Evolutionary conservation across 2,888 invertebrate species (phyloP).

Genomic region (Hemithea aestivaria): DNA sequence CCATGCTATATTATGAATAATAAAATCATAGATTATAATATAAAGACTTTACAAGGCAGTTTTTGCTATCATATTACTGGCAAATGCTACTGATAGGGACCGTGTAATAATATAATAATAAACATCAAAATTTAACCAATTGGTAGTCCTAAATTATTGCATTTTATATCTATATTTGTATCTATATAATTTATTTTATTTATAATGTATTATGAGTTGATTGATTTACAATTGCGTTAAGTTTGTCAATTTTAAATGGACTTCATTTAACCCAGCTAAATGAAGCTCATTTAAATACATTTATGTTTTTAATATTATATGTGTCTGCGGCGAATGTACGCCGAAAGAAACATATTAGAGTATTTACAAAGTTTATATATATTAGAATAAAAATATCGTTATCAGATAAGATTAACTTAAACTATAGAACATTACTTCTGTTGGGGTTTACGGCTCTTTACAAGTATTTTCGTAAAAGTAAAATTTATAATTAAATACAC

Average conservation of each 20-base stretch:
- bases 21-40: too few species aligned
- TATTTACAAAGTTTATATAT: constrained; percentile 54
- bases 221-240: too few species aligned
- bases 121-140: too few species aligned
- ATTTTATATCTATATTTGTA: constrained; percentile 1
- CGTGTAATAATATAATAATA: too few species aligned
- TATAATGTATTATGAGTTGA: constrained; percentile 1
- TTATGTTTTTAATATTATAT: constrained; percentile 16
- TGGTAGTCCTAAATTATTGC: not conserved
- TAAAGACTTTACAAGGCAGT: too few species aligned
- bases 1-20: too few species aligned
- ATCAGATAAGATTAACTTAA: constrained; percentile 44
- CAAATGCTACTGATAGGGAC: too few species aligned
- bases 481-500: constrained; percentile 42
- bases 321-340: constrained; percentile 23
- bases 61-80: too few species aligned
- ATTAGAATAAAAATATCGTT: constrained; percentile 55
- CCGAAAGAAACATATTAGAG: constrained; percentile 38
- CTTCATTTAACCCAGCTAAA: constrained; percentile 70
- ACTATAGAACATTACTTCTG: constrained; percentile 47
- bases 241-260: constrained; percentile 47
- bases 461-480: constrained; percentile 61
- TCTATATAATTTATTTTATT: constrained; percentile 2
- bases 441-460: constrained; percentile 50
- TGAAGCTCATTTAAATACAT: constrained; percentile 55